A percentile compares a stretch with the other conserved stretches of the same genome.
phyloP scores from a whole-genome alignment of 2,888 invertebrate genomes.

The Caenorhabditis sulstoni region DNA sequence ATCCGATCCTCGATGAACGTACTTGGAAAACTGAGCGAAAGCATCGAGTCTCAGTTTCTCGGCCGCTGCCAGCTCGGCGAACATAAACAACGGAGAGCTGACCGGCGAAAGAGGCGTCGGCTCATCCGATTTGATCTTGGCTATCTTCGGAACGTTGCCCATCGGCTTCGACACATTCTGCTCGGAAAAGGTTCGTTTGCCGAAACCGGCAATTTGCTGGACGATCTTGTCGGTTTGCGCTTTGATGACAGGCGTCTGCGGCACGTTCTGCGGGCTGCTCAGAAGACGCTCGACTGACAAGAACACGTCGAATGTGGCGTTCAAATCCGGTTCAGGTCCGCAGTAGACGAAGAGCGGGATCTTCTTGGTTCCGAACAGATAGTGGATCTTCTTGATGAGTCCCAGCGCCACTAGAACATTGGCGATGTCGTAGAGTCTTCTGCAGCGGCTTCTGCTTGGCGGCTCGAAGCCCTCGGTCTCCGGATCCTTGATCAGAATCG shows the following conservation, averaged over 20 bases:
- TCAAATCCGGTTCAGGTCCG: conserved; percentile 78
- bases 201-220: conserved; percentile 56
- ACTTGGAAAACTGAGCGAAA: conserved; percentile 49
- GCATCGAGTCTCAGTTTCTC: conserved; percentile 44
- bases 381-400: conserved; percentile 86
- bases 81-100: conserved; percentile 59
- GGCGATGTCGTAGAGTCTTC: conserved; percentile 88
- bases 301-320: conserved; percentile 60
- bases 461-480: conserved; percentile 79
- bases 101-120: conserved; percentile 10
- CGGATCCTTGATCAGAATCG: conserved; percentile 80
- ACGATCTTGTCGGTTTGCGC: conserved; percentile 54
- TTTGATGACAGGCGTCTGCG: conserved; percentile 67
- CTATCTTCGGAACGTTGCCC: conserved; percentile 54
- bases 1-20: background rate
- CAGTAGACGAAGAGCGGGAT: conserved; percentile 80
- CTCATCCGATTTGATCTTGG: conserved; percentile 55
- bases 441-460: conserved; percentile 80
- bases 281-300: conserved; percentile 62
- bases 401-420: conserved; percentile 88
- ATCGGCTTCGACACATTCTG: conserved; percentile 35
- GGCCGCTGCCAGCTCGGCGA: conserved; percentile 65
- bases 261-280: conserved; percentile 46
- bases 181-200: conserved; percentile 63
- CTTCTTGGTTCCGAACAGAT: conserved; percentile 80